Evolutionary conservation across 2,113 vertebrate genomes (phyloP).

Genomic region (Plotosus lineatus): DNA sequence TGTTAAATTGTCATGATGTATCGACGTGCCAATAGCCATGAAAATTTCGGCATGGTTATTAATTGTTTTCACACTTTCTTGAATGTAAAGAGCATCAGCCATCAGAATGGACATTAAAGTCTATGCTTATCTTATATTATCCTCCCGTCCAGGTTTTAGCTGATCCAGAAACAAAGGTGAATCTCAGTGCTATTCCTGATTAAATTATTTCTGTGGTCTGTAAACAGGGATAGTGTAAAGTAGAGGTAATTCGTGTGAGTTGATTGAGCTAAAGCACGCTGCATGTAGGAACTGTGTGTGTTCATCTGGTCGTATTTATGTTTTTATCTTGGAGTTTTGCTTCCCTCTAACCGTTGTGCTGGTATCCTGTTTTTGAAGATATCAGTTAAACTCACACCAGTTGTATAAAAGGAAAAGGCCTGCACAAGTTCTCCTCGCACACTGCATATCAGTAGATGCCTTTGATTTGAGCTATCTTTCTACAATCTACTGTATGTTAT

Average conservation of each 20-base stretch:
- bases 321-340: constrained; percentile 40
- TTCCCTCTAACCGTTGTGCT: constrained; percentile 38
- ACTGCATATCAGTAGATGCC: not conserved
- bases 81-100: not conserved
- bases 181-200: constrained; percentile 17
- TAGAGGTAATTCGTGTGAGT: constrained; percentile 23
- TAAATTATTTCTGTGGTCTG: constrained; percentile 18
- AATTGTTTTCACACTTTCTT: constrained; percentile 33
- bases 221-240: constrained; percentile 14
- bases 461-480: constrained; percentile 5
- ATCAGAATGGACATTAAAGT: not conserved
- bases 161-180: constrained; percentile 4
- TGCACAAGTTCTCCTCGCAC: constrained; percentile 7
- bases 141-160: not conserved
- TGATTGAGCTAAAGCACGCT: constrained; percentile 29
- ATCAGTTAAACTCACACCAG: constrained; percentile 48
- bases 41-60: constrained; percentile 5
- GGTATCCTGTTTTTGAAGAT: constrained; percentile 45
- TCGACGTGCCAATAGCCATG: not conserved
- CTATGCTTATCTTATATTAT: constrained; percentile 35
- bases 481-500: constrained; percentile 24
- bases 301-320: constrained; percentile 47
- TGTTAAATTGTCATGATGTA: constrained; percentile 36
- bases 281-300: constrained; percentile 17
- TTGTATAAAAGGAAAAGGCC: constrained; percentile 16